Evolutionary conservation across 2,797 vertebrate species (phyloP).

Genomic region (Rousettus madagascariensis): DNA sequence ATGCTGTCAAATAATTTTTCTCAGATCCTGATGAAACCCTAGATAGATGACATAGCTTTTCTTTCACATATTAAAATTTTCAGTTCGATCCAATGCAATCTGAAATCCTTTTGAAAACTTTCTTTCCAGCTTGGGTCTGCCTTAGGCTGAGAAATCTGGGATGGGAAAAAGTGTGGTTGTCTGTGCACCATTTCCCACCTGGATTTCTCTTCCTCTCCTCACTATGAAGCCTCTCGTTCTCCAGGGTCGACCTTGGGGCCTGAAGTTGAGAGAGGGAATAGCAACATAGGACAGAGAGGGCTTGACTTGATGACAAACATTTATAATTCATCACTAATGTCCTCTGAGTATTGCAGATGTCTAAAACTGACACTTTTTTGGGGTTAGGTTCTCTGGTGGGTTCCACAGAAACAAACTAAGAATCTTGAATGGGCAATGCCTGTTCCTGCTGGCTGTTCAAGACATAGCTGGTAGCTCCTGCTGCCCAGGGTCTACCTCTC

Average conservation of each 20-base stretch:
- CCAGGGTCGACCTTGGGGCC: background rate
- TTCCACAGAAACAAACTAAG: background rate
- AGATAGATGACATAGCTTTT: slow-evolving; percentile 6
- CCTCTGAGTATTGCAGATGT: background rate
- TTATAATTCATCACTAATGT: background rate
- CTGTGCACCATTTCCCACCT: background rate
- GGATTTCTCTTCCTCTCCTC: background rate
- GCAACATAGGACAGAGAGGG: background rate
- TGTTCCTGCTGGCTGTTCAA: background rate
- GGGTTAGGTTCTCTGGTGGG: background rate
- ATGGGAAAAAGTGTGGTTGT: background rate
- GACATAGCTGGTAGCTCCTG: background rate
- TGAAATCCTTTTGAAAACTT: slow-evolving; percentile 15
- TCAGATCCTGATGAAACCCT: slow-evolving; percentile 3
- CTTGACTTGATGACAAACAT: background rate
- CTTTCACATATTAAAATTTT: slow-evolving; percentile 36
- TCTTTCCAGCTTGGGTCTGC: background rate
- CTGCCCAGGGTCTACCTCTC: background rate
- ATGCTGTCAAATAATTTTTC: background rate
- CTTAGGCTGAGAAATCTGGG: background rate
- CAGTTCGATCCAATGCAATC: background rate
- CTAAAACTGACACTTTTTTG: background rate
- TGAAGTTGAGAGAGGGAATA: background rate
- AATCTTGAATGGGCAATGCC: background rate
- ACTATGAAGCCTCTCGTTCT: background rate